Conservation (phyloP, 1,140 invertebrate genomes). For the Dreissena rostriformis region DNA sequence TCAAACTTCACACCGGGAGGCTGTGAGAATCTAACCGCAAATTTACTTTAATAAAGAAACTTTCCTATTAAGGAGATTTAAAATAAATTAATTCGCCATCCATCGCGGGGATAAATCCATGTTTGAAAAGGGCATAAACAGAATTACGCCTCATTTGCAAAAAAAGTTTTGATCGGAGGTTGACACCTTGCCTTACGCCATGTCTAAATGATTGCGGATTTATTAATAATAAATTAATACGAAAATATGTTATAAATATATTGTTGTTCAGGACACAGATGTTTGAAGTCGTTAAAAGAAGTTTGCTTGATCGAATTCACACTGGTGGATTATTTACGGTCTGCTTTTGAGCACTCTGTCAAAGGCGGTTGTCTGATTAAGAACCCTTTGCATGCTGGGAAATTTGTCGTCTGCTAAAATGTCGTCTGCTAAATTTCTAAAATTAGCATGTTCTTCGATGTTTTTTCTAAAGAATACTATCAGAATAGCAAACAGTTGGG, state of each 20-base stretch:
- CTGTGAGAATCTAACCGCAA: constrained; percentile 13
- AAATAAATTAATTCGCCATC: constrained; percentile 18
- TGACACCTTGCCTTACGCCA: neutral
- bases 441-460: no score
- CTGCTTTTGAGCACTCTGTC: no score
- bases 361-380: no score
- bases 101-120: constrained; percentile 9
- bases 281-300: neutral
- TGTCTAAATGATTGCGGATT: neutral
- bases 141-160: constrained; percentile 31
- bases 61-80: constrained; percentile 10
- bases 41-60: neutral
- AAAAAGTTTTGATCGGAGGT: neutral
- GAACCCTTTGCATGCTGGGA: no score
- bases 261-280: neutral
- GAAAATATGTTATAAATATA: constrained; percentile 1
- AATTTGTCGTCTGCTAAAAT: no score
- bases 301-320: no score
- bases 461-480: no score
- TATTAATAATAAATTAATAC: neutral
- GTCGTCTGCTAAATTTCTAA: no score
- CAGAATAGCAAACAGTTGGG: no score
- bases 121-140: neutral
- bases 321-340: no score
- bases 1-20: no score